Evolutionary conservation across 2,113 vertebrate species (phyloP).

Genomic region (Plotosus lineatus): DNA sequence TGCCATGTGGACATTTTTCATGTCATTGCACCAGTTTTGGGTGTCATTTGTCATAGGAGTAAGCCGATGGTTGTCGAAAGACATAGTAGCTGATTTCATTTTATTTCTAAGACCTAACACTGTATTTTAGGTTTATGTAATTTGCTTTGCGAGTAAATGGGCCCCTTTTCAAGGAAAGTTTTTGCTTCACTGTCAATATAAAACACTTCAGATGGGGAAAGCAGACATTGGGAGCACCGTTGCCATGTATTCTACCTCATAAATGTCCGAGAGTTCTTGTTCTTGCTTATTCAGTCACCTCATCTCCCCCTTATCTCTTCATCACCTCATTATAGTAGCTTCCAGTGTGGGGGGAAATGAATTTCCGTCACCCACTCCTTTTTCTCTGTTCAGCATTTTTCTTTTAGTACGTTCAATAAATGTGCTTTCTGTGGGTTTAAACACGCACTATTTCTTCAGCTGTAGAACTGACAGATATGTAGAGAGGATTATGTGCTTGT

Average conservation of each 20-base stretch:
- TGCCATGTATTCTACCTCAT: constrained; percentile 1
- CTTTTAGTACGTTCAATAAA: constrained; percentile 3
- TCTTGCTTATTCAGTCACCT: constrained; percentile 1
- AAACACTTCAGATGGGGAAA: neutral
- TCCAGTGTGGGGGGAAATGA: neutral
- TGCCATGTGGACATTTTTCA: too few relatives aligned
- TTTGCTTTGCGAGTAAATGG: too few relatives aligned
- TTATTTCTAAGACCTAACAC: too few relatives aligned
- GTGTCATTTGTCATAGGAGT: too few relatives aligned
- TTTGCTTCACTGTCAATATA: neutral
- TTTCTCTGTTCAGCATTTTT: constrained; percentile 1
- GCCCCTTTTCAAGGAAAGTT: too few relatives aligned
- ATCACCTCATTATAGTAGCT: constrained; percentile 1
- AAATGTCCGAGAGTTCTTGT: neutral
- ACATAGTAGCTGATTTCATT: too few relatives aligned
- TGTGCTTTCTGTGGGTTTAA: constrained; percentile 14
- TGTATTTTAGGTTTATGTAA: neutral
- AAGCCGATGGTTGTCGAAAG: too few relatives aligned
- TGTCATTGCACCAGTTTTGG: too few relatives aligned
- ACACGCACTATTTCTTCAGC: neutral
- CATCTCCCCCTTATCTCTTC: neutral
- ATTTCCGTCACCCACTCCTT: neutral
- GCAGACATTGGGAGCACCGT: neutral
- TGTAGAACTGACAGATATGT: constrained; percentile 17
- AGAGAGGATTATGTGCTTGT: constrained; percentile 33